Conservation (phyloP, 2,113 vertebrate species). For the Alaudala cheleensis region DNA sequence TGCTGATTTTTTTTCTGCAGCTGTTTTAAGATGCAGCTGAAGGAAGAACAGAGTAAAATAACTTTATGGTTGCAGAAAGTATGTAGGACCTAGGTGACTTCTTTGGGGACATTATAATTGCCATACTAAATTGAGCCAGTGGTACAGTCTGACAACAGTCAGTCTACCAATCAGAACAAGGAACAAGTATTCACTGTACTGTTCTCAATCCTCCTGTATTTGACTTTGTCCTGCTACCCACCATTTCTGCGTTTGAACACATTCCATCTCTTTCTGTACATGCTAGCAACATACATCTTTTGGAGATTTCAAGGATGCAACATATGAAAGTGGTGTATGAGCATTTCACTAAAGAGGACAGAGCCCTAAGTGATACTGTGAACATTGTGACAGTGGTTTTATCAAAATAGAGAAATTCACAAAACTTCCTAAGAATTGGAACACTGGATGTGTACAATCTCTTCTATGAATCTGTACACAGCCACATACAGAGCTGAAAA, state of each 20-base stretch:
- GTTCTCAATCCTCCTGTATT: background rate
- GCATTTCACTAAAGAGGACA: background rate
- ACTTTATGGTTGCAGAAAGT: background rate
- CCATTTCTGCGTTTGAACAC: background rate
- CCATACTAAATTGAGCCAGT: background rate
- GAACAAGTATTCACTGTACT: background rate
- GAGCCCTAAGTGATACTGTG: background rate
- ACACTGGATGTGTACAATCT: background rate
- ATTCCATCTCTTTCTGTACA: background rate
- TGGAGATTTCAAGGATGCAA: background rate
- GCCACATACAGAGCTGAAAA: background rate
- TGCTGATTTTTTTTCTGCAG: background rate
- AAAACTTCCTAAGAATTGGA: background rate
- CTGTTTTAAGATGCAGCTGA: background rate
- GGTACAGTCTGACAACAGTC: background rate
- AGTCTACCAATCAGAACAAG: background rate
- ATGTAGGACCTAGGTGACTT: background rate
- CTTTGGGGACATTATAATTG: background rate
- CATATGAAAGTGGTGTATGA: background rate
- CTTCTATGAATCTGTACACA: background rate
- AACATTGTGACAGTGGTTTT: background rate
- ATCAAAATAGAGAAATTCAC: background rate
- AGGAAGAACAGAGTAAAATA: background rate
- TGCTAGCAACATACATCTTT: background rate
- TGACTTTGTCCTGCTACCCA: background rate